Base-by-base conservation (phyloP, 2,888 invertebrate species). In the Fragum fragum region DNA sequence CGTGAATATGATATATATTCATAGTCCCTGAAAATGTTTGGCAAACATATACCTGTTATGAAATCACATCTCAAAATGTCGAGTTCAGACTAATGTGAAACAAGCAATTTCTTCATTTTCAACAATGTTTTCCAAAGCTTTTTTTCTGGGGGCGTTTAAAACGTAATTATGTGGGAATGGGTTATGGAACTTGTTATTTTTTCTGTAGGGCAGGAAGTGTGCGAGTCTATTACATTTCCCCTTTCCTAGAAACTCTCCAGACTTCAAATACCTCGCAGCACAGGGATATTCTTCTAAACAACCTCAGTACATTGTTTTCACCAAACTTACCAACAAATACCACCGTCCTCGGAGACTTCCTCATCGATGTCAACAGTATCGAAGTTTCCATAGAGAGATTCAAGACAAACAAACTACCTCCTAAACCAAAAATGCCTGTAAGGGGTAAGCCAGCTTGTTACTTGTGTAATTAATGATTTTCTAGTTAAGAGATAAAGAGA, bases 141-240 rank as follows among this genome's bases (percentile, higher is more conserved):
- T n/a, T n/a, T n/a, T n/a, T n/a, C n/a, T n/a, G n/a, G n/a, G n/a
- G n/a, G n/a, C n/a, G n/a, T n/a, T n/a, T n/a, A n/a, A n/a, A n/a
- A n/a, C n/a, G n/a, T n/a, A n/a, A n/a, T n/a, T n/a, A n/a, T n/a
- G n/a, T n/a, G n/a, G n/a, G n/a, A n/a, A n/a, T n/a, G n/a, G n/a
- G n/a, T n/a, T n/a, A n/a, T n/a, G n/a, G n/a, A n/a, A n/a, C n/a
- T n/a, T n/a, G n/a, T n/a, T n/a, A n/a, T 36, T 36, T 36, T 36
- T 9, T 36, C 32, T 63, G 7, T 52, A 73, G 73, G 32, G 14
- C 73, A n/a, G 73, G 73, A 32, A 73, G 73, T 47, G 61, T 73
- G 16, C 39, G 29, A 16, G 47, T 73, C 0, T 73, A 73, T 52
- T 63, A 73, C 16, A 39, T 73, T 7, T 61, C 63, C 16, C 73